These are phyloP conservation scores for Malurus leucopterus DNA, from an alignment of 2,797 vertebrate species.

Conservation along the genomic window DNA sequence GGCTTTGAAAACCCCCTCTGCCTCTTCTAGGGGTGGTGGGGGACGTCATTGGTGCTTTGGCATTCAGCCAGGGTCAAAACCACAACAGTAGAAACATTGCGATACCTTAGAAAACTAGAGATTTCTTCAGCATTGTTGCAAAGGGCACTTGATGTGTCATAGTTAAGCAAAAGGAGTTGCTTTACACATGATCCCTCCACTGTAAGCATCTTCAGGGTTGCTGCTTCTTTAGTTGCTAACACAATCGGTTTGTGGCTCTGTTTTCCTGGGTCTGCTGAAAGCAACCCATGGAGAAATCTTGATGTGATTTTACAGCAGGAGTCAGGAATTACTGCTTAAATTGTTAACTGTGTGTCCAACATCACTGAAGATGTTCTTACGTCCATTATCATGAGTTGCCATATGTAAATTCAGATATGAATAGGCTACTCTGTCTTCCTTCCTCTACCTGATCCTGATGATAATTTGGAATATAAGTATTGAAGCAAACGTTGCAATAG, in stretches of 20 bases:
- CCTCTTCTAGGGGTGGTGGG: no score
- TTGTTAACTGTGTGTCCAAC: neutral
- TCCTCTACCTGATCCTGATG: neutral
- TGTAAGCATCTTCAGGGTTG: neutral
- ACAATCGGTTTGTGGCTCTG: rapidly evolving
- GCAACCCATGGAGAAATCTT: neutral
- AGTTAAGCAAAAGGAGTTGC: neutral
- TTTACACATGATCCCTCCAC: neutral
- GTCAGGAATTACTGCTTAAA: neutral
- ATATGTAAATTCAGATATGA: neutral
- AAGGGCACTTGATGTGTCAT: neutral
- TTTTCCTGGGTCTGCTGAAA: neutral
- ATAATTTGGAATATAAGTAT: neutral
- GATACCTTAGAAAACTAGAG: neutral
- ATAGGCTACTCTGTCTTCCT: neutral
- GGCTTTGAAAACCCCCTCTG: no score
- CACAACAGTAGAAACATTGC: neutral
- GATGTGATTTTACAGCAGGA: neutral
- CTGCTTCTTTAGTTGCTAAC: neutral
- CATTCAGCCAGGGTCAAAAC: no score
- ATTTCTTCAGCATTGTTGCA: neutral
- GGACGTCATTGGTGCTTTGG: no score
- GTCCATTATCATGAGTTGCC: neutral
- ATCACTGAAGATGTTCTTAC: neutral
- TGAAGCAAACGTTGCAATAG: neutral